These are phyloP conservation scores for cat (Felis catus) DNA, from an alignment of 2,113 vertebrate genomes.

Conservation along the genomic window F.catus_Fca126_mat1.0 CM031428.1:54750001-54750500, in stretches of 20 bases:
- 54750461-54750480: not conserved
- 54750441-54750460: not conserved
- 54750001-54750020: not conserved
- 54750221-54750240: not conserved
- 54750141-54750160: not conserved
- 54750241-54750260: not conserved
- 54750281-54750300: not conserved
- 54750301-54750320: not conserved
- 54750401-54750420: not conserved
- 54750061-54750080: not conserved
- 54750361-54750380: not conserved
- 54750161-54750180: not conserved
- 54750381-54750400: not conserved
- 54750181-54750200: not conserved
- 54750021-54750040: not conserved
- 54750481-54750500: not conserved
- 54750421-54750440: not conserved
- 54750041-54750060: not conserved
- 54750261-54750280: not conserved
- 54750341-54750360: not conserved
- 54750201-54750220: not conserved
- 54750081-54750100: not conserved
- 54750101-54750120: not conserved
- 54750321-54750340: not conserved
- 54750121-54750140: not conserved